These are phyloP conservation scores for Cyclina sinensis DNA, from an alignment of 1,140 invertebrate species.

Conservation along the genomic window DNA sequence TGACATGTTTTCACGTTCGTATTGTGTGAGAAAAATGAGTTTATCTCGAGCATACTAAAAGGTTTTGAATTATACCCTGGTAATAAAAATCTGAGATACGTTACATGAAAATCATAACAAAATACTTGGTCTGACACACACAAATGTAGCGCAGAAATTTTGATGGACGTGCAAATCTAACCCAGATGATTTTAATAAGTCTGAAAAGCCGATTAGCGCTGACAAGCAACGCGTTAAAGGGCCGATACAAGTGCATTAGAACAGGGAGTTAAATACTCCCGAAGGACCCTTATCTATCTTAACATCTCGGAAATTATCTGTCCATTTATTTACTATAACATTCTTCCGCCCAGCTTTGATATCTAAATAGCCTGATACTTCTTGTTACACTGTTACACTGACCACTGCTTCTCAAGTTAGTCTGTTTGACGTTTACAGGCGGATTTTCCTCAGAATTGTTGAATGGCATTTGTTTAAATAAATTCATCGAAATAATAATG, in stretches of 20 bases:
- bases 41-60: constrained; percentile 4
- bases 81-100: constrained; percentile 7
- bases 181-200: constrained; percentile 35
- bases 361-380: too few relatives aligned
- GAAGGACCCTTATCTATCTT: not conserved
- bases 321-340: constrained; percentile 1
- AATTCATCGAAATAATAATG: too few relatives aligned
- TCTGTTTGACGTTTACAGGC: too few relatives aligned
- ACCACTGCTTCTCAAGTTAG: too few relatives aligned
- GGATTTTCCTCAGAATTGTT: too few relatives aligned
- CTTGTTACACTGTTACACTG: too few relatives aligned
- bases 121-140: not conserved
- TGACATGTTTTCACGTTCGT: not conserved
- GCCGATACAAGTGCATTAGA: not conserved
- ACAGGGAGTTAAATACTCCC: not conserved
- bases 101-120: constrained; percentile 21
- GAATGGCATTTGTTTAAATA: too few relatives aligned
- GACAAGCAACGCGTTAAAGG: not conserved
- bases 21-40: not conserved
- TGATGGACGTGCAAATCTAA: constrained; percentile 40
- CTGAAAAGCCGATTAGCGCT: not conserved
- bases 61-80: constrained; percentile 5
- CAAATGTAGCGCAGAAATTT: constrained; percentile 19
- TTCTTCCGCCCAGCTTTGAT: not conserved
- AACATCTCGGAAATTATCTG: not conserved